These are phyloP conservation scores for Eupsilia transversa DNA, from an alignment of 2,888 invertebrate species.

Conservation along the genomic window DNA sequence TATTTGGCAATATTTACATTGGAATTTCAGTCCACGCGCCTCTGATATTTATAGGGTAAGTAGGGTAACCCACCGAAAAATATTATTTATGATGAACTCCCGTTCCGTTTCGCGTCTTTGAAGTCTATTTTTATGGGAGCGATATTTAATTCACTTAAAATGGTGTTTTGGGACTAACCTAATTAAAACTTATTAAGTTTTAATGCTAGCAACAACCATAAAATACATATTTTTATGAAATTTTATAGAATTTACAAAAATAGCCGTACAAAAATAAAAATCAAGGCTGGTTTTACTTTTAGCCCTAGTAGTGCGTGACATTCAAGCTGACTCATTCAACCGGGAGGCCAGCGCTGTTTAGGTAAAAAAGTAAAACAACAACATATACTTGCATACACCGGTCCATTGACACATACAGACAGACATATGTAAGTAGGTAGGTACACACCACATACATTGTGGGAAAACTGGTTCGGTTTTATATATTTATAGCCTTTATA, in stretches of 20 bases:
- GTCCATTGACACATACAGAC: constrained; percentile 44
- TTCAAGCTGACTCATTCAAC: constrained; percentile 55
- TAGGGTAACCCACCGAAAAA: constrained; percentile 1
- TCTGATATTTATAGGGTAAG: constrained; percentile 10
- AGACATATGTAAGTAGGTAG: constrained; percentile 4
- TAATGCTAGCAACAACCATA: neutral
- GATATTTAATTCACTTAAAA: neutral
- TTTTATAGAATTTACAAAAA: constrained; percentile 2
- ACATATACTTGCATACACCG: constrained; percentile 32
- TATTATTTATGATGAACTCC: neutral
- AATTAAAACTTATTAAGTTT: neutral
- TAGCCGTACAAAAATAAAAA: constrained; percentile 1
- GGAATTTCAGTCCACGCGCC: constrained; percentile 36
- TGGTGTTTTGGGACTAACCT: neutral
- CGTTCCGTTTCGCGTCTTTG: neutral
- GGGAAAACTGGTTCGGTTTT: constrained; percentile 42
- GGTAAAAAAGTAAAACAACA: constrained; percentile 62
- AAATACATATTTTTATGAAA: neutral
- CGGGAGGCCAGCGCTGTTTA: constrained; percentile 56
- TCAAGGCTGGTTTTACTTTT: constrained; percentile 21
- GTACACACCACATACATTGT: constrained; percentile 27
- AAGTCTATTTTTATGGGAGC: constrained; percentile 10
- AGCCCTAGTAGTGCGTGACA: constrained; percentile 32
- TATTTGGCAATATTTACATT: constrained; percentile 57
- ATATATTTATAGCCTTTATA: constrained; percentile 35